Evolutionary conservation across 1,140 invertebrate genomes (phyloP).

Genomic region (Aphelenchoides fujianensis): DNA sequence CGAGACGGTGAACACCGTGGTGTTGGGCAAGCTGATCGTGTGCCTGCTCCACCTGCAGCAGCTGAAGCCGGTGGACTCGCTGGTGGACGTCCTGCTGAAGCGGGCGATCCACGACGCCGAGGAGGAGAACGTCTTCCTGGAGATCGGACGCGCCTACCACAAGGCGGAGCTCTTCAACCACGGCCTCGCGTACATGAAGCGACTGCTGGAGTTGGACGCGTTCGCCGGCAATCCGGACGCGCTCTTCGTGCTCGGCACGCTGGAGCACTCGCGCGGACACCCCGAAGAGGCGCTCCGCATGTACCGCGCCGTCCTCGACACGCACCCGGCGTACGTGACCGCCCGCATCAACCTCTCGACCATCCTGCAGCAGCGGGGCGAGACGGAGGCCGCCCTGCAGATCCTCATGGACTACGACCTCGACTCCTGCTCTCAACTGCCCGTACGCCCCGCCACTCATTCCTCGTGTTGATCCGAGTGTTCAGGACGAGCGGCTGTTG

Average conservation of each 20-base stretch:
- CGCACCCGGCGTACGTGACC: conserved; percentile 52
- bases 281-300: conserved; percentile 40
- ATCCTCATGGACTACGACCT: conserved; percentile 54
- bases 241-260: conserved; percentile 45
- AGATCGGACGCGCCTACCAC: conserved; percentile 38
- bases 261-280: conserved; percentile 31
- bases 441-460: conserved; percentile 30
- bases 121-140: conserved; percentile 42
- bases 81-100: conserved; percentile 40
- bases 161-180: conserved; percentile 14
- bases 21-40: conserved; percentile 41
- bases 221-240: conserved; percentile 25
- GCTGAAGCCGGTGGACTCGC: conserved; percentile 31
- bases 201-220: conserved; percentile 11
- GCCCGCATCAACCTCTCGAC: conserved; percentile 58
- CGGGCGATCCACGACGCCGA: conserved; percentile 30
- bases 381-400: conserved; percentile 47
- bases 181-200: conserved; percentile 19
- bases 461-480: neutral
- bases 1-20: conserved; percentile 30
- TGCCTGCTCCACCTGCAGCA: conserved; percentile 33
- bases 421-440: conserved; percentile 49
- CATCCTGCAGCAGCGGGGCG: conserved; percentile 52
- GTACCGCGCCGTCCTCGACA: conserved; percentile 42
- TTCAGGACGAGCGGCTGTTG: conserved; percentile 57